Evolutionary conservation across 1,140 invertebrate genomes (phyloP).

Genomic region (Cotesia chilonis): DNA sequence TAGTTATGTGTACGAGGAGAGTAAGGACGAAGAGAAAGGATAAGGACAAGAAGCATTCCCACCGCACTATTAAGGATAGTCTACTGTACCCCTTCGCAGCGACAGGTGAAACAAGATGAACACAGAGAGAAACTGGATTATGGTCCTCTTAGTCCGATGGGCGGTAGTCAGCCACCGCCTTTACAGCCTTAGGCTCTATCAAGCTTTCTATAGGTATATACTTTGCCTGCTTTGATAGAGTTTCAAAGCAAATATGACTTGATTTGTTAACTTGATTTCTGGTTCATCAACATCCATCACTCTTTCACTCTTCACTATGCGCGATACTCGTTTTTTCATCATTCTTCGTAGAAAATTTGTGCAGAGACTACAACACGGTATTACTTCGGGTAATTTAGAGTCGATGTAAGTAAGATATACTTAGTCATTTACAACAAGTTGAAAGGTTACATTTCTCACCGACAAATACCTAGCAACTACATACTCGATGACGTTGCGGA

Average conservation of each 20-base stretch:
- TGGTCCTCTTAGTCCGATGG: slow-evolving; percentile 32
- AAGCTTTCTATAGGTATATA: slow-evolving; percentile 17
- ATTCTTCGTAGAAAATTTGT: background rate
- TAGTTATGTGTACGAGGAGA: slow-evolving; percentile 14
- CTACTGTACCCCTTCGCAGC: background rate
- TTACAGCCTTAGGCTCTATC: slow-evolving; percentile 13
- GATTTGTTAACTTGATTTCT: slow-evolving; percentile 15
- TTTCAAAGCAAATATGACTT: slow-evolving; percentile 15
- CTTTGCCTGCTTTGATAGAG: slow-evolving; percentile 1
- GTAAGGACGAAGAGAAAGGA: slow-evolving; percentile 34
- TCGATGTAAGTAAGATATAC: background rate
- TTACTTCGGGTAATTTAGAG: background rate
- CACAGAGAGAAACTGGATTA: slow-evolving; percentile 41
- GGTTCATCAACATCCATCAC: slow-evolving; percentile 17
- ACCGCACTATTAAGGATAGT: slow-evolving; percentile 15
- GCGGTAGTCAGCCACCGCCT: slow-evolving; percentile 35
- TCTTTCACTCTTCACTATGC: background rate
- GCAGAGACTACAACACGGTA: background rate
- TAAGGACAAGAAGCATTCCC: slow-evolving; percentile 32
- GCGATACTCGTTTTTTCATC: background rate
- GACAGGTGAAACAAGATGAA: slow-evolving; percentile 11
- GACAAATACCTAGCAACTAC: slow-evolving; percentile 14
- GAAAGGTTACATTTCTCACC: background rate
- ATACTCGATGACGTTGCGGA: slow-evolving; percentile 25
- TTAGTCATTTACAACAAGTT: background rate